Conservation (phyloP, 2,888 invertebrate species). For the Torymus auratus region DNA sequence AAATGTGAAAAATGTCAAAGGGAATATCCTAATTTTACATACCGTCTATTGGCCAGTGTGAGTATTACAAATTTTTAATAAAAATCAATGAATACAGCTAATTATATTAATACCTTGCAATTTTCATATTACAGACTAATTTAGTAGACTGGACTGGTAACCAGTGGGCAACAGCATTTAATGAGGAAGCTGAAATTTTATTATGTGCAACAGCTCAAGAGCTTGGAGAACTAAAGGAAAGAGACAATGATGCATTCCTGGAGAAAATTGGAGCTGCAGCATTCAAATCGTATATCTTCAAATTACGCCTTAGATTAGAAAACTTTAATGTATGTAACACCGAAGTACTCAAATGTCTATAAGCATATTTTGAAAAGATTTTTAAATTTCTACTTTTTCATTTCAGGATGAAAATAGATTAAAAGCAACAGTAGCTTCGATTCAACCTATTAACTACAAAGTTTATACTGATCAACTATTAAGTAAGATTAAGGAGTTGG, state of each 20-base stretch:
- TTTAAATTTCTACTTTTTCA: slow-evolving; percentile 40
- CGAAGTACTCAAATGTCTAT: slow-evolving; percentile 14
- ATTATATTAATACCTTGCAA: slow-evolving; percentile 1
- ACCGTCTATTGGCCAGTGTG: slow-evolving; percentile 88
- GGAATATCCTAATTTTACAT: slow-evolving; percentile 90
- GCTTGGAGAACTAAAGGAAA: slow-evolving; percentile 86
- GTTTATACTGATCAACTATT: slow-evolving; percentile 86
- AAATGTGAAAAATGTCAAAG: slow-evolving; percentile 96
- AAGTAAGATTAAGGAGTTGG: slow-evolving; percentile 82
- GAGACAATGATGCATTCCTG: slow-evolving; percentile 82
- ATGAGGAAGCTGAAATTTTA: slow-evolving; percentile 87
- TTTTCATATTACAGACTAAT: slow-evolving; percentile 81
- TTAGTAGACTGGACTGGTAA: slow-evolving; percentile 92
- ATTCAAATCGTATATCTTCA: slow-evolving; percentile 89
- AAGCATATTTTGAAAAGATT: too few relatives aligned
- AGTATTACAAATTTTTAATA: slow-evolving; percentile 73
- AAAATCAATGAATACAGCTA: slow-evolving; percentile 8
- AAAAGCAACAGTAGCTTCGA: slow-evolving; percentile 85
- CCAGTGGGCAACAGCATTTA: slow-evolving; percentile 95
- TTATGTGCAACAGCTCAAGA: slow-evolving; percentile 85
- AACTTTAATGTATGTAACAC: slow-evolving; percentile 88
- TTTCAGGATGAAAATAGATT: slow-evolving; percentile 88
- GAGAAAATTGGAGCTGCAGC: slow-evolving; percentile 85
- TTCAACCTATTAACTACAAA: slow-evolving; percentile 85
- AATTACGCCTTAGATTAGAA: slow-evolving; percentile 92